Base-by-base conservation (phyloP, 2,113 vertebrate genomes). In the Hemicordylus capensis region DNA sequence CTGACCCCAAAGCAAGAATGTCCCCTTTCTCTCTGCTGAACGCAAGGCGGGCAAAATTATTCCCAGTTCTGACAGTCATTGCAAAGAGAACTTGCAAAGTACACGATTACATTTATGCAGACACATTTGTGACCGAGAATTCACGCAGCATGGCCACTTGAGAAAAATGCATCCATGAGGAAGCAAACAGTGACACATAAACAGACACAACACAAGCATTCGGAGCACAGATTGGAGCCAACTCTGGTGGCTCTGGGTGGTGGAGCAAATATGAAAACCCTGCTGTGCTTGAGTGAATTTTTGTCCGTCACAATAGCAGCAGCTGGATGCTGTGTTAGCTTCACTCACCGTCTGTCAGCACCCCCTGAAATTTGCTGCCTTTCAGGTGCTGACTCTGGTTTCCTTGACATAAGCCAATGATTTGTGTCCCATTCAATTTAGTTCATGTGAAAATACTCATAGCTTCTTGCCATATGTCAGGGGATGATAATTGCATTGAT, bases 401-500 rank as follows among this genome's bases (percentile, higher is more conserved):
- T 91, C 86, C 89, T 88, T 89, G 93, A 91, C 93, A 89, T 85
- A 69, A 94, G 84, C 61, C 93, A 92, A 70, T 95, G 93, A 94
- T 94, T 95, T 93, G 87, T 94, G 89, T 95, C 92, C 86, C 80
- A 2, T 90, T 88, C 93, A 90, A 93, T 94, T 94, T 84, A 91
- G 89, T 81, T 94, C 79, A 74, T 89, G 91, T 85, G 91, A 79
- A 93, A 92, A 83, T 44, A 67, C 87, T 89, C 79, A 70, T 15
- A 66, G 80, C 76, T 51, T 85, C 89, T 91, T 44, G 48, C 91
- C 85, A 31, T 85, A 91, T 92, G 88, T 92, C 90, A 87, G 85
- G 72, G 88, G 88, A 87, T 94, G 94, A 95, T 95, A 95, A 93
- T 87, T 93, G 87, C 92, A 95, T 89, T 95, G 90, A 95, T 95